A percentile compares a stretch with the other conserved stretches of the same genome.
Conservation (phyloP, 2,797 vertebrate species). For the Liparis tanakae region DNA sequence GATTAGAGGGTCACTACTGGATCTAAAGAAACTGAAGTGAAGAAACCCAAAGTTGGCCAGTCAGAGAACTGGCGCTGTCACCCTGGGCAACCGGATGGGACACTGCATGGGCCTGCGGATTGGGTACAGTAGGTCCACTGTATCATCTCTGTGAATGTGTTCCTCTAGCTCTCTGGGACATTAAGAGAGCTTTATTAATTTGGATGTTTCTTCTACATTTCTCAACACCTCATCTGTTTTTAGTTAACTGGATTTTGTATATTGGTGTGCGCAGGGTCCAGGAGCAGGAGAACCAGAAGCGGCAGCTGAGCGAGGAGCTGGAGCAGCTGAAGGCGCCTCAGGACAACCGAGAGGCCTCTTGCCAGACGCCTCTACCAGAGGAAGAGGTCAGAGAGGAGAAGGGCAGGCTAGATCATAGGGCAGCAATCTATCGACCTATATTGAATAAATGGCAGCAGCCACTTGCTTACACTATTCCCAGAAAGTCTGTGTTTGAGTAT, state of each 20-base stretch:
- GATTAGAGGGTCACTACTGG: conserved; percentile 11
- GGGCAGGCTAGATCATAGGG: not conserved
- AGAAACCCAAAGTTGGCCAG: conserved; percentile 46
- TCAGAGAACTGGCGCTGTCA: conserved; percentile 72
- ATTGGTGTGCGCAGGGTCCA: conserved; percentile 76
- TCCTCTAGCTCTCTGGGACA: not conserved
- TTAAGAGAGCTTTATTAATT: conserved; percentile 1
- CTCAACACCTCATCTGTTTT: not conserved
- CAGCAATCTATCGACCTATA: not conserved
- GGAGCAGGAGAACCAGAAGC: conserved; percentile 85
- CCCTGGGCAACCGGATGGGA: conserved; percentile 83
- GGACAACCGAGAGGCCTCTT: conserved; percentile 80
- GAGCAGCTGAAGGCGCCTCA: conserved; percentile 76
- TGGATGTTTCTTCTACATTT: not conserved
- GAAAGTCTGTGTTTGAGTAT: not conserved
- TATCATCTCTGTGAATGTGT: conserved; percentile 7
- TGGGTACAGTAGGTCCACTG: conserved; percentile 80
- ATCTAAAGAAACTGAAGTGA: conserved; percentile 43
- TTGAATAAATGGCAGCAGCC: not conserved
- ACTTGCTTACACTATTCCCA: not conserved
- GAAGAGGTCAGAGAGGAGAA: conserved; percentile 70
- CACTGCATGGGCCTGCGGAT: conserved; percentile 85
- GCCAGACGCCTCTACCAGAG: conserved; percentile 76
- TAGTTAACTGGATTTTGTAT: not conserved
- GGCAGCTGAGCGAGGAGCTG: conserved; percentile 82